A percentile compares a stretch with the other conserved stretches of the same genome.
phyloP scores from a whole-genome alignment of 64 coral and sea anemone species.

The Astreopora myriophthalma region DNA sequence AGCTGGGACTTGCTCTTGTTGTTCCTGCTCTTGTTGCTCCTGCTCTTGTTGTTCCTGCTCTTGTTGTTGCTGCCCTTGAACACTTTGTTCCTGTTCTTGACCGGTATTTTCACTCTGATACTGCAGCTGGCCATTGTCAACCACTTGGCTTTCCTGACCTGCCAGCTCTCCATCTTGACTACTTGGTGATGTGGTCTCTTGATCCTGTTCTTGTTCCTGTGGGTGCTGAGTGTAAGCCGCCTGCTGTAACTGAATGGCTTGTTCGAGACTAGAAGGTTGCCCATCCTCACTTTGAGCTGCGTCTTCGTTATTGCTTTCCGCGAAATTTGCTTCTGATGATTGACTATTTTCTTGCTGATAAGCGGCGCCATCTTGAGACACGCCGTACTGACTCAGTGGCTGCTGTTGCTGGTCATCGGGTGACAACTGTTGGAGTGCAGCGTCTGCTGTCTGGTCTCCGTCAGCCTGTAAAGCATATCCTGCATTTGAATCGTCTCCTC shows the following conservation, averaged over 20 bases:
- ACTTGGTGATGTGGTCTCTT: background rate
- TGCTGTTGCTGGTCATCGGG: background rate
- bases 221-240: constrained; percentile 3
- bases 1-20: background rate
- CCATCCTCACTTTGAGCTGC: background rate
- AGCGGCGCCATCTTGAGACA: background rate
- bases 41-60: background rate
- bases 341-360: constrained; percentile 24
- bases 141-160: background rate
- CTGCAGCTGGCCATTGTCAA: background rate
- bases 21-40: background rate
- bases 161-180: background rate
- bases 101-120: background rate
- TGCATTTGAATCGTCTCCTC: background rate
- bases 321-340: background rate
- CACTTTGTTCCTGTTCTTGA: constrained; percentile 14
- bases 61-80: too few relatives aligned
- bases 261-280: background rate
- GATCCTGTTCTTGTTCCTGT: background rate
- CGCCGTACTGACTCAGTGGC: background rate
- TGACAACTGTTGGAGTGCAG: background rate
- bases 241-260: constrained; percentile 29
- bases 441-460: background rate
- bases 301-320: background rate
- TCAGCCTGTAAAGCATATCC: background rate